A percentile compares a stretch with the other conserved stretches of the same genome.
Conservation (phyloP, 2,888 invertebrate genomes). For the Bursaphelenchus okinawaensis region DNA sequence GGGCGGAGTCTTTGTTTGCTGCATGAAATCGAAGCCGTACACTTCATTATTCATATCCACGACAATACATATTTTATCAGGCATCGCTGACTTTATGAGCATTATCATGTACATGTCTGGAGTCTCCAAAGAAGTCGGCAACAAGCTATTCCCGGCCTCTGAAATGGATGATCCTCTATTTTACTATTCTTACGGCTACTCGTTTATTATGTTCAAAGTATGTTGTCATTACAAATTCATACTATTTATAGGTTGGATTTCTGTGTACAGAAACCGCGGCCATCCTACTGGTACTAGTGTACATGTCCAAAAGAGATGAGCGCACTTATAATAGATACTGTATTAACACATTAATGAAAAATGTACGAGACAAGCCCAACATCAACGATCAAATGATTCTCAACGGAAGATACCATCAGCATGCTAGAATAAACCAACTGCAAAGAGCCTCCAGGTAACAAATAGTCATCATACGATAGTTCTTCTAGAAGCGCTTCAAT, state of each 20-base stretch:
- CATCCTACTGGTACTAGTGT: slow-evolving; percentile 3
- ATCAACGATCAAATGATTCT: slow-evolving; percentile 18
- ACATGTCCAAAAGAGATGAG: slow-evolving; percentile 57
- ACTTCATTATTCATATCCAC: slow-evolving; percentile 41
- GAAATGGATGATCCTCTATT: slow-evolving; percentile 57
- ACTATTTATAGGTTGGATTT: slow-evolving; percentile 38
- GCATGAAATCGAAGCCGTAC: slow-evolving; percentile 43
- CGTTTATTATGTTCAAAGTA: slow-evolving; percentile 52
- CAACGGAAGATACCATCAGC: slow-evolving; percentile 24
- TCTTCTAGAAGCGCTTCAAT: slow-evolving; percentile 20
- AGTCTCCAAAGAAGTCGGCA: slow-evolving; percentile 56
- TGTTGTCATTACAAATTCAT: not conserved
- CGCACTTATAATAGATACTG: slow-evolving; percentile 53
- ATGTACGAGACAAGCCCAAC: slow-evolving; percentile 8
- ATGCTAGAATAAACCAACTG: slow-evolving; percentile 24
- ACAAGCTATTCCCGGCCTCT: slow-evolving; percentile 52
- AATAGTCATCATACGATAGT: not conserved
- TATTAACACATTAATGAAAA: slow-evolving; percentile 30
- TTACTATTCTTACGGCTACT: slow-evolving; percentile 53
- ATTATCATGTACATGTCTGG: slow-evolving; percentile 56
- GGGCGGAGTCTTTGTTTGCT: slow-evolving; percentile 37
- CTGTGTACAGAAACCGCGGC: slow-evolving; percentile 39
- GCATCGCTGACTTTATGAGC: slow-evolving; percentile 49
- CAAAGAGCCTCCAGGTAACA: slow-evolving; percentile 27
- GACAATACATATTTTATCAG: slow-evolving; percentile 52